Base-by-base conservation (phyloP, 1,140 invertebrate genomes). In the Drosophila rufa region DNA sequence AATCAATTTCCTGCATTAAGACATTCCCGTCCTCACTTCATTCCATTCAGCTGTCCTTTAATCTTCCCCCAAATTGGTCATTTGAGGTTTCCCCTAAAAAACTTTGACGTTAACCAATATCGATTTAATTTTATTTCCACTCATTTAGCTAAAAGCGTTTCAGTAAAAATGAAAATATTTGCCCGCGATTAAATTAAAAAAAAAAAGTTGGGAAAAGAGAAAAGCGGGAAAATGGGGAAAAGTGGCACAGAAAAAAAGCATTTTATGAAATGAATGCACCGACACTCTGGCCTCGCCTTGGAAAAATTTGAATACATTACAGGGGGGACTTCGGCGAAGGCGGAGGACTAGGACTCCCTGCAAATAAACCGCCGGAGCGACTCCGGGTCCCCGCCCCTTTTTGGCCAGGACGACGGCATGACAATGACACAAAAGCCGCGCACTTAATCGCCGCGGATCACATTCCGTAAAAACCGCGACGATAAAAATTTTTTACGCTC, bases 71-170 rank as follows among this genome's bases (percentile, higher is more conserved):
- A 38, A 53, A 51, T 75, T 79, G 75, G 69, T 65, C 61, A 84
- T 70, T 89, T 75, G 42, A 27, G 71, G 62, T 51, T 73, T 71
- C 40, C 64, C 51, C 25, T 55, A 57, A 43, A 75, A 83, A 90
- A 90, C 65, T 76, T 85, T 85, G 71, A 74, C 75, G 47, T 90
- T 85, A 79, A 62, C 65, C 86, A 79, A 79, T 91, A 92, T 92
- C 91, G 91, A 92, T 92, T 92, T 92, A 92, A 89, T 92, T 92
- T 92, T 90, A 90, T 82, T 92, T 91, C 79, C 79, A 87, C 83
- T 91, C 90, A 92, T 92, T 92, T 92, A 92, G 86, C 83, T 92
- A 87, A 92, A 85, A 91, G 82, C 80, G 55, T 79, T 67, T 75
- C 62, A 76, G 55, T 65, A 58, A 82, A 40, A 92, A 87, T 82